phyloP scores from a whole-genome alignment of 1,140 invertebrate genomes.

The Papilio xuthus region DNA sequence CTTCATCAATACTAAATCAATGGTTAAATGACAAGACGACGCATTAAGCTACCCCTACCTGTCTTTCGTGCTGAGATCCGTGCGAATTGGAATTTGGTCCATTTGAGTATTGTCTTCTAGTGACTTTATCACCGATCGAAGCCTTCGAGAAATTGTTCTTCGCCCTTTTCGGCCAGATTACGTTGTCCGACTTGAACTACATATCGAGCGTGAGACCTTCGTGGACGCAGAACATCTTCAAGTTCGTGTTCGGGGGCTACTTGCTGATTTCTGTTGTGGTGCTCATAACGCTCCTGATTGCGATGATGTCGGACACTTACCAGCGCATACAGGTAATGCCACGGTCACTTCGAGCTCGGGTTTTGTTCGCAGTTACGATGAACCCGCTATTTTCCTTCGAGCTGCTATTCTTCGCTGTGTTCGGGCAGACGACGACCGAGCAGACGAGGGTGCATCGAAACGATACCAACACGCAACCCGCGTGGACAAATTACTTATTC shows the following conservation, averaged over 20 bases:
- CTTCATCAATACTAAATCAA: constrained; percentile 41
- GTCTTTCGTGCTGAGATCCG: constrained; percentile 38
- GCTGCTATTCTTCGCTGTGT: constrained; percentile 99
- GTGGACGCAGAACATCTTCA: constrained; percentile 91
- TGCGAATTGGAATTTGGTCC: constrained; percentile 63
- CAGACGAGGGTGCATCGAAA: constrained; percentile 85
- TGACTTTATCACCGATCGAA: constrained; percentile 92
- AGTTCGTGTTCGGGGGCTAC: constrained; percentile 96
- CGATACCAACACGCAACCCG: constrained; percentile 83
- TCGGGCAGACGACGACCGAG: constrained; percentile 96
- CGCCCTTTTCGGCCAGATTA: constrained; percentile 98
- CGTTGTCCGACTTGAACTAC: constrained; percentile 91
- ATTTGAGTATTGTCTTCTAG: constrained; percentile 82
- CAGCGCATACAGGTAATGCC: constrained; percentile 95
- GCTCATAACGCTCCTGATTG: constrained; percentile 98
- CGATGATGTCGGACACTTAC: constrained; percentile 99
- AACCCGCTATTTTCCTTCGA: constrained; percentile 96
- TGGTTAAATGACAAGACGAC: constrained; percentile 30
- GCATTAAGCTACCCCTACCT: constrained; percentile 70
- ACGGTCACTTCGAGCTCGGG: constrained; percentile 63
- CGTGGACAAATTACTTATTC: constrained; percentile 90
- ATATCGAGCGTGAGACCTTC: constrained; percentile 84
- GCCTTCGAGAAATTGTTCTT: constrained; percentile 99
- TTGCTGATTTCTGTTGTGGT: constrained; percentile 99
- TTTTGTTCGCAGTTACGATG: constrained; percentile 91